Conservation (phyloP, 2,113 vertebrate genomes). For the Aegotheles bennettii region DNA sequence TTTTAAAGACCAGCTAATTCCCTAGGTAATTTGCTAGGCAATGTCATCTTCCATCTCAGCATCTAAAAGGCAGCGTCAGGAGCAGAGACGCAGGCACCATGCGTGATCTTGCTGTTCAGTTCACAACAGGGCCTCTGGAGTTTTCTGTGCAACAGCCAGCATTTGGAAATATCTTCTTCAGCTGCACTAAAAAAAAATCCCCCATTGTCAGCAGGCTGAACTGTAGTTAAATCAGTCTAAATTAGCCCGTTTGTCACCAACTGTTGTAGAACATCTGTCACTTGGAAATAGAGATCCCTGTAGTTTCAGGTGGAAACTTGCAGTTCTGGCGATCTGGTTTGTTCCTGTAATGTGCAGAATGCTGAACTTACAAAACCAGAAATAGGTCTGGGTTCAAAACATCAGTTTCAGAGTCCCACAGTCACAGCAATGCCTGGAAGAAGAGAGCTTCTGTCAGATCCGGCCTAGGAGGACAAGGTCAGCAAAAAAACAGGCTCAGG, state of each 20-base stretch:
- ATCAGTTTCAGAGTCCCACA: background rate
- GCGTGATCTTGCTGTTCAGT: background rate
- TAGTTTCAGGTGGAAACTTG: conserved; percentile 46
- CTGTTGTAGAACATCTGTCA: conserved; percentile 65
- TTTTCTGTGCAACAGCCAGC: background rate
- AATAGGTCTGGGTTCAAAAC: background rate
- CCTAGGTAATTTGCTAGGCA: background rate
- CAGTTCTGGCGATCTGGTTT: conserved; percentile 2
- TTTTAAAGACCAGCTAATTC: background rate
- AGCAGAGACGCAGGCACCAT: background rate
- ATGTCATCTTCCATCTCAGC: background rate
- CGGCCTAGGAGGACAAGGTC: background rate
- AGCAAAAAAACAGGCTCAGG: background rate
- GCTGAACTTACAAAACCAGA: background rate
- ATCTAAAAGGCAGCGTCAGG: background rate
- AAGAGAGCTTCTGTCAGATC: background rate
- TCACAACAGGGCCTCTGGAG: background rate
- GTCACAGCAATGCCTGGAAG: background rate
- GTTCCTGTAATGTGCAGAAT: background rate
- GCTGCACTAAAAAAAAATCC: background rate
- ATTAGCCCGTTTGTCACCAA: conserved; percentile 59
- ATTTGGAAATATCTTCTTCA: conserved; percentile 27
- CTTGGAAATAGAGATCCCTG: conserved; percentile 45
- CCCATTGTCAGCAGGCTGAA: conserved; percentile 48
- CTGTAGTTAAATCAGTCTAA: conserved; percentile 62